These are phyloP conservation scores for Sarcophaga rosellei DNA, from an alignment of 2,888 invertebrate genomes.

Conservation along the genomic window DNA sequence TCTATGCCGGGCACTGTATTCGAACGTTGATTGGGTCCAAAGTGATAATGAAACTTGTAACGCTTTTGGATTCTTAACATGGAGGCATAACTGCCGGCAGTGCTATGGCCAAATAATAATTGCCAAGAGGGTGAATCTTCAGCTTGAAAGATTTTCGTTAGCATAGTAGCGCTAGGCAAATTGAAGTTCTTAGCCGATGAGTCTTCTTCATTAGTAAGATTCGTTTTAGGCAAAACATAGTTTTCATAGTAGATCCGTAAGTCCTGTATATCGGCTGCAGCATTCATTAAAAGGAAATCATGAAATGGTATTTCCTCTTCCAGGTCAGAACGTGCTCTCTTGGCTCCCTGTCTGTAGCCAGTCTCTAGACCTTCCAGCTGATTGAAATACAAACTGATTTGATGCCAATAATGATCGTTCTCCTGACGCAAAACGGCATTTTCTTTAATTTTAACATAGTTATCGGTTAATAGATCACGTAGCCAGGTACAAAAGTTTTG, in stretches of 20 bases:
- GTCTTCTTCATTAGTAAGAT: constrained; percentile 7
- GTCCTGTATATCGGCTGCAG: constrained; percentile 88
- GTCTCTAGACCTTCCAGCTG: constrained; percentile 90
- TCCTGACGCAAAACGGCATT: constrained; percentile 85
- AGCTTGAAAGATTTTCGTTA: constrained; percentile 76
- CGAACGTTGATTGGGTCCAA: constrained; percentile 82
- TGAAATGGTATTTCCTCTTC: constrained; percentile 84
- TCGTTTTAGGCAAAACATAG: constrained; percentile 73
- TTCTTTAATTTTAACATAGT: constrained; percentile 86
- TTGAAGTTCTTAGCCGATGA: constrained; percentile 83
- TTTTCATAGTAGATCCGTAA: constrained; percentile 80
- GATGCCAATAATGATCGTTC: constrained; percentile 90
- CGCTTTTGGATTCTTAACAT: constrained; percentile 93
- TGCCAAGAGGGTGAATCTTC: constrained; percentile 77
- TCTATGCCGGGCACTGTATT: constrained; percentile 85
- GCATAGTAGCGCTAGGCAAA: constrained; percentile 82
- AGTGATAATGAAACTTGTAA: constrained; percentile 90
- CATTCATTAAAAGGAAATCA: constrained; percentile 89
- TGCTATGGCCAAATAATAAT: constrained; percentile 90
- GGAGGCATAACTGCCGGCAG: constrained; percentile 89
- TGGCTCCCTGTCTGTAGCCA: constrained; percentile 88
- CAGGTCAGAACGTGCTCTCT: constrained; percentile 84
- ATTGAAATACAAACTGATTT: constrained; percentile 88
- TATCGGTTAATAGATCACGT: constrained; percentile 83
- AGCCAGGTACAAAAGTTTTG: constrained; percentile 80